Percentiles rank a stretch among this genome's conserved stretches.
These are phyloP conservation scores for Aphelenchoides avenae DNA, from an alignment of 1,140 invertebrate genomes.

Conservation along the genomic window DNA sequence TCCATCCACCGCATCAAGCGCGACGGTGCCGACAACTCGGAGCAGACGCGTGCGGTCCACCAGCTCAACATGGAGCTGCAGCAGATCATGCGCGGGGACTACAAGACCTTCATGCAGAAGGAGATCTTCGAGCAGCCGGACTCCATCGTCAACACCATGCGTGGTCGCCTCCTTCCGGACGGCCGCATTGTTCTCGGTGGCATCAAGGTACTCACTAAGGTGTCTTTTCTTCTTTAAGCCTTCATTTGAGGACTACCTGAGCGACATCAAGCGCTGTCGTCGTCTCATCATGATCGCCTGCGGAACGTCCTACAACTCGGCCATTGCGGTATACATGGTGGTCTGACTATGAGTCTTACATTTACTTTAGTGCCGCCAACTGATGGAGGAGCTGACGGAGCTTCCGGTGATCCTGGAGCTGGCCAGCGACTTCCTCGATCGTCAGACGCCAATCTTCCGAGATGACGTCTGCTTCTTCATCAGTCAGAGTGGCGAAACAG, in stretches of 20 bases:
- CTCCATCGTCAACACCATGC: slow-evolving; percentile 98
- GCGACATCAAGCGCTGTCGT: slow-evolving; percentile 91
- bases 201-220: slow-evolving; percentile 66
- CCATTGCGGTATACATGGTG: too few species aligned
- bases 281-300: slow-evolving; percentile 94
- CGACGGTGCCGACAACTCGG: slow-evolving; percentile 65
- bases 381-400: slow-evolving; percentile 95
- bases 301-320: slow-evolving; percentile 97
- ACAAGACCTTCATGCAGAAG: slow-evolving; percentile 97
- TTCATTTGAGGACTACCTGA: slow-evolving; percentile 76
- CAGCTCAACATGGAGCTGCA: slow-evolving; percentile 97
- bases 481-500: slow-evolving; percentile 95
- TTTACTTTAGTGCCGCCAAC: slow-evolving; percentile 73
- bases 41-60: slow-evolving; percentile 79
- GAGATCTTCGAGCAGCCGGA: slow-evolving; percentile 99
- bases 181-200: slow-evolving; percentile 76
- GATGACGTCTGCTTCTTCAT: slow-evolving; percentile 99
- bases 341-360: too few species aligned
- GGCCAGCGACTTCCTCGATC: slow-evolving; percentile 94
- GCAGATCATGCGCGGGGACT: slow-evolving; percentile 99
- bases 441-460: slow-evolving; percentile 94
- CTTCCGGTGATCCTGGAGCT: slow-evolving; percentile 97
- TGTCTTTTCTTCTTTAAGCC: slow-evolving; percentile 15
- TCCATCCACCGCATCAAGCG: slow-evolving; percentile 87
- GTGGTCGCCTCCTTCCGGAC: slow-evolving; percentile 77